phyloP scores from a whole-genome alignment of 2,797 vertebrate species.

The Etheostoma perlongum region DNA sequence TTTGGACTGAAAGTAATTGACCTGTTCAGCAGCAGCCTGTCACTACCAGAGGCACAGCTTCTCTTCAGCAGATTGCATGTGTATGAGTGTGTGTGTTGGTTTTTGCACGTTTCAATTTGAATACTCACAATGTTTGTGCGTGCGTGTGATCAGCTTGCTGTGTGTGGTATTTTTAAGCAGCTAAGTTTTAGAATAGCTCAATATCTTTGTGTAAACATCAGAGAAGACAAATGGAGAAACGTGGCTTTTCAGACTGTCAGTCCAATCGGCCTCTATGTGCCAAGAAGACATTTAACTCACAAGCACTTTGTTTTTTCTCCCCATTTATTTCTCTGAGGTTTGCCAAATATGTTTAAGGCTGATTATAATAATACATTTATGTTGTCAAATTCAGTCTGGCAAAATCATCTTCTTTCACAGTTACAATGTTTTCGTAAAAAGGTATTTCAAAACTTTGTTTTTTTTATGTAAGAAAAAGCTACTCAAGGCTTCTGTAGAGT shows the following conservation, averaged over 20 bases:
- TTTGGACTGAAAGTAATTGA: slow-evolving; percentile 79
- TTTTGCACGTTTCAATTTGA: slow-evolving; percentile 28
- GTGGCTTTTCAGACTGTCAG: slow-evolving; percentile 60
- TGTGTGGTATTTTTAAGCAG: slow-evolving; percentile 50
- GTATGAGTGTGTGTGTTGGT: slow-evolving; percentile 20
- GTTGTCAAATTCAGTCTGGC: background rate
- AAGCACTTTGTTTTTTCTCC: slow-evolving; percentile 13
- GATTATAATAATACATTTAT: background rate
- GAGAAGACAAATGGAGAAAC: slow-evolving; percentile 72
- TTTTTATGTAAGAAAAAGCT: background rate
- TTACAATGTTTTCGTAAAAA: background rate
- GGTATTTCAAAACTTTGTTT: background rate
- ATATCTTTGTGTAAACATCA: slow-evolving; percentile 74
- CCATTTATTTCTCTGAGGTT: slow-evolving; percentile 6
- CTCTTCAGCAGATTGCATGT: slow-evolving; percentile 39
- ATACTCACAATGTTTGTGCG: background rate
- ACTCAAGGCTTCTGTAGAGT: slow-evolving; percentile 35
- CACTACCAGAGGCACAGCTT: slow-evolving; percentile 51
- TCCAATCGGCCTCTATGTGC: slow-evolving; percentile 32
- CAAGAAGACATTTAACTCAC: slow-evolving; percentile 45
- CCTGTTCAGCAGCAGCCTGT: slow-evolving; percentile 68
- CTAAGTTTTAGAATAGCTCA: slow-evolving; percentile 66
- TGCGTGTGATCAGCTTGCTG: slow-evolving; percentile 3
- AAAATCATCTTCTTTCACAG: background rate
- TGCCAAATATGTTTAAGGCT: slow-evolving; percentile 17